Evolutionary conservation across 2,113 vertebrate species (phyloP), one percentile per base, ranked within the genome.

Genomic region (Gopherus flavomarginatus): DNA sequence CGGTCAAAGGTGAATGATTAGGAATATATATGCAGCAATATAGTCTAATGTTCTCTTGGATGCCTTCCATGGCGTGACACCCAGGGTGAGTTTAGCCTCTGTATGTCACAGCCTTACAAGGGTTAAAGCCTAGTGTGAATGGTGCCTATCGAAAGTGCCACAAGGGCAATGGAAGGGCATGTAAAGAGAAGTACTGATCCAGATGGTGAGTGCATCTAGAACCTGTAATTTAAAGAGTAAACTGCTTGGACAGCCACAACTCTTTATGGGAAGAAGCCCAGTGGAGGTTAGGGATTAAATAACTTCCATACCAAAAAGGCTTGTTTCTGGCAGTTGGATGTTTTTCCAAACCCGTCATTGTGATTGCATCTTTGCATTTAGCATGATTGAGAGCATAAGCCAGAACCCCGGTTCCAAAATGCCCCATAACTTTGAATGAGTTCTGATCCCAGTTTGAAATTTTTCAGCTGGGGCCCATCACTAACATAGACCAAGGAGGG

Each of bases 51-150:
- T 44, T 78, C 21, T 9, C 13, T 78, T 7, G 42, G 11, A 6
- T 78, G 42, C 75, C 38, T 47, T 26, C 42, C 5, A 77, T 44
- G 38, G 12, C 47, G 13, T 27, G 24, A 47, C 42, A 27, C 12
- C 42, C 29, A 78, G 12, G 42, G 6, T 52, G 91, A 59, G 50
- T 86, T 83, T 50, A 21, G 75, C 75, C 26, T 47, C 5, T 78
- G 42, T 47, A 47, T 6, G 24, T 78, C 24, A 78, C 47, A 87
- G 26, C 44, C 49, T 88, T 24, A 22, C n/a, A n/a, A 27, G 21
- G 26, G 29, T 53, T 54, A 56, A 86, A 54, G 49, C 22, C 44
- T 31, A 29, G 0, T 1, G 54, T 0, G 0, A 81, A 38, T 2
- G 7, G n/a, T 21, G 56, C 42, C 29, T 22, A 42, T 75, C 27